Conservation (phyloP, 2,888 invertebrate species). For the Invenusta paracnida region DNA sequence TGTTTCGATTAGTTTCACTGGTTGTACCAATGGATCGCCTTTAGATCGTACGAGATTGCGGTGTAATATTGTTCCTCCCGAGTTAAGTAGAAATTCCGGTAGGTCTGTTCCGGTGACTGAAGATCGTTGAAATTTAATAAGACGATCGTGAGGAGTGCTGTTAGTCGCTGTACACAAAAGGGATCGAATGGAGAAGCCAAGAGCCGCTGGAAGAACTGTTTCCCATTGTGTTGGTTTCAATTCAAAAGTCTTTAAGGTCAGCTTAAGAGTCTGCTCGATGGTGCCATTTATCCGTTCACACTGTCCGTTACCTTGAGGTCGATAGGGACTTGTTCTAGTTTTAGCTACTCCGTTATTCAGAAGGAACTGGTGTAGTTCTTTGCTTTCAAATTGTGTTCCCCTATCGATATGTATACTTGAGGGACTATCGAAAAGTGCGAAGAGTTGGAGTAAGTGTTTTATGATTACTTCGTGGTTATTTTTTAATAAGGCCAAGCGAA, state of each 20-base stretch:
- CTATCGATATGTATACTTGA: background rate
- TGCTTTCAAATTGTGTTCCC: background rate
- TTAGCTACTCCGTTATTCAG: background rate
- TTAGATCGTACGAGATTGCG: background rate
- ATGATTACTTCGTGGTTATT: background rate
- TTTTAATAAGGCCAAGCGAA: background rate
- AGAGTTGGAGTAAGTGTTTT: background rate
- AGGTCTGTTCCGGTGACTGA: background rate
- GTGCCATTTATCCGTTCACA: slow-evolving; percentile 6
- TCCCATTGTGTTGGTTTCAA: background rate
- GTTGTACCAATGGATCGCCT: background rate
- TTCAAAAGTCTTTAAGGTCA: background rate
- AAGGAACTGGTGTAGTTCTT: background rate
- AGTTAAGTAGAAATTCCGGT: background rate
- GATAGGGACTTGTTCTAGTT: slow-evolving; percentile 6
- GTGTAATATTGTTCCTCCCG: background rate
- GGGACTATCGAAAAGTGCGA: background rate
- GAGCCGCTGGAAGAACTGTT: background rate
- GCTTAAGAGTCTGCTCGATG: background rate
- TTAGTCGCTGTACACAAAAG: background rate
- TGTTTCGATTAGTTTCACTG: background rate
- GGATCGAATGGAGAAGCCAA: background rate
- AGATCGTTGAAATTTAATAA: background rate
- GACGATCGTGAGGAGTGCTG: background rate
- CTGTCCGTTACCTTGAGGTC: background rate